Evolutionary conservation across 2,113 vertebrate species (phyloP).

Genomic region (Tringa solitaria): DNA sequence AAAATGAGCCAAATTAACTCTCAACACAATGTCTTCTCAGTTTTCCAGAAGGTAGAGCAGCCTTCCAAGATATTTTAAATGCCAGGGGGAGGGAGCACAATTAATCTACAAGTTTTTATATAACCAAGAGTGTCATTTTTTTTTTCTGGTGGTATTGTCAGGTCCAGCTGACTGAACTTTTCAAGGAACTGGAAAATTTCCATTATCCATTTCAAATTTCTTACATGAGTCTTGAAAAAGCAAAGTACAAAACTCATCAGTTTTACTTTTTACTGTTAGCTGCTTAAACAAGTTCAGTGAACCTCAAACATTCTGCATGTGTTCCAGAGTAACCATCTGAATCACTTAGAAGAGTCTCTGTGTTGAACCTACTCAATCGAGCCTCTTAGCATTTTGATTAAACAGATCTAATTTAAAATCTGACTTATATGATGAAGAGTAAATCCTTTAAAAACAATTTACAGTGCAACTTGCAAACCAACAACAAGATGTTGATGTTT

Average conservation of each 20-base stretch:
- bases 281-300: slow-evolving; percentile 41
- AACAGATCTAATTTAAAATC: slow-evolving; percentile 1
- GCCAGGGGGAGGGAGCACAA: background rate
- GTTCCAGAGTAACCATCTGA: slow-evolving; percentile 31
- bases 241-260: slow-evolving; percentile 11
- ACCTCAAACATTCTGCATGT: slow-evolving; percentile 14
- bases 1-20: slow-evolving; percentile 48
- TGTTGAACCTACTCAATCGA: slow-evolving; percentile 24
- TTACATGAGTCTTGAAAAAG: slow-evolving; percentile 27
- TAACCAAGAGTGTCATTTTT: background rate
- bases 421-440: slow-evolving; percentile 13
- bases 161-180: slow-evolving; percentile 6
- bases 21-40: background rate
- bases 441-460: slow-evolving; percentile 25
- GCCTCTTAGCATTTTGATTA: slow-evolving; percentile 15
- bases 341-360: slow-evolving; percentile 45
- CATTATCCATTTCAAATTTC: background rate
- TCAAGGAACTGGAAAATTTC: background rate
- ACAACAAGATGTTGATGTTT: too few relatives aligned
- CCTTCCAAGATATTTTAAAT: background rate
- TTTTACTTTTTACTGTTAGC: slow-evolving; percentile 52
- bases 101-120: background rate
- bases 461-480: background rate
- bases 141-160: background rate
- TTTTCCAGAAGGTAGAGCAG: slow-evolving; percentile 42